Evolutionary conservation across 2,888 invertebrate genomes (phyloP), one percentile per base, ranked within the genome.

Genomic region (Andricus curvator): DNA sequence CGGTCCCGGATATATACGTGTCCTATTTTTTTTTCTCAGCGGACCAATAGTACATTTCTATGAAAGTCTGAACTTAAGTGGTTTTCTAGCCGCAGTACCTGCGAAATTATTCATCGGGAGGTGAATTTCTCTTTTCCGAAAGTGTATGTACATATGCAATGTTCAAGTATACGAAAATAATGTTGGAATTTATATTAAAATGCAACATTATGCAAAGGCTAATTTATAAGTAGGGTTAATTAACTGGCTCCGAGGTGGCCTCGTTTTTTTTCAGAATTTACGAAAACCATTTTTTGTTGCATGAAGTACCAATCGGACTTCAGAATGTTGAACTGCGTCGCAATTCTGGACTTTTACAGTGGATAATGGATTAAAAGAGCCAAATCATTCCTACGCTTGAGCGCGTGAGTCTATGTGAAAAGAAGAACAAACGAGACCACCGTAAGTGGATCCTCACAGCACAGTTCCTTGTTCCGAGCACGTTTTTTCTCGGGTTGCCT

Each of bases 111-210:
- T 74, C 56, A 29, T 56, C 20, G n/a, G 37, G 33, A 74, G 17
- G 29, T 33, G 56, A 74, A 33, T 33, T 74, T 74, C 74, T 60
- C 56, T 74, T 33, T 74, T 74, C 29, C 64, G 37, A 74, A 56
- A 74, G n/a, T 74, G 51, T 77, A 60, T 74, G 33, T 77, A 80
- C 60, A 74, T 81, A 81, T 81, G 78, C 81, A 81, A 82, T 82
- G 67, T 80, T 81, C 78, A 41, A 80, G 82, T 83, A 81, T 82
- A 82, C 81, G 80, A 77, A 70, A 80, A 29, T 66, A 81, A 56
- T 83, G 79, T 82, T 77, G 29, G 17, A 64, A 29, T 64, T 29
- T 25, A 68, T 22, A 68, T 68, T 44, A 22, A 48, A 70, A 33
- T 56, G 70, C 33, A 74, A 56, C 68, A 79, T 41, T 44, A 64